Evolutionary conservation across 2,888 invertebrate genomes (phyloP), one percentile per base, ranked within the genome.

Genomic region (Hypolimnas misippus): DNA sequence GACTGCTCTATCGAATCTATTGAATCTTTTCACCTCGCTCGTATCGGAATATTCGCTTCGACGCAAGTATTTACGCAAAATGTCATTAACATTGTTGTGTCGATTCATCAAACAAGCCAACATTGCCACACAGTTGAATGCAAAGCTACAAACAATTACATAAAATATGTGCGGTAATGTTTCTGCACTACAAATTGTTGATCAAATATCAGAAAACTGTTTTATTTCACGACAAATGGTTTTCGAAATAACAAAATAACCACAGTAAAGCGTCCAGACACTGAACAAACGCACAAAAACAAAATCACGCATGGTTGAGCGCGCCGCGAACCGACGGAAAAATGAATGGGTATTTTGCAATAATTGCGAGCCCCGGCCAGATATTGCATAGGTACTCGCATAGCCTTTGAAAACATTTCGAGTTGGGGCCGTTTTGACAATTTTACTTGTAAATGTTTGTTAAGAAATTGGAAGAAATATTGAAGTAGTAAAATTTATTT

Each of bases 1-100:
- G 90, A 89, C 82, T 85, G 83, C 84, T 86, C 83, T 87, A 89
- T 89, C 86, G 88, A 87, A 88, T 88, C 85, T 87, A 87, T 90
- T 85, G 87, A 88, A 89, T 88, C 87, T 84, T 87, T 87, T 85
- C 83, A 83, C 83, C 83, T 78, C 78, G 70, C 73, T 77, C 76
- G 73, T 76, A 74, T 79, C 67, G 67, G 70, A 80, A 76, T 77
- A 77, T 81, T 78, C 77, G 69, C 72, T 79, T 73, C 70, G 76
- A 73, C 75, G 75, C 69, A 61, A 70, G 65, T 66, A 70, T 69
- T 69, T 62, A 63, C 66, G 63, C 67, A 69, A 66, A 69, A 65
- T 71, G 66, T 70, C 70, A 69, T 73, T 69, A 68, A 62, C 53
- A 55, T 66, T 67, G 65, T 66, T 70, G 49, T 53, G 59, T 68